Conservation (phyloP, 2,797 vertebrate species). For the Loris lydekkerianus region DNA sequence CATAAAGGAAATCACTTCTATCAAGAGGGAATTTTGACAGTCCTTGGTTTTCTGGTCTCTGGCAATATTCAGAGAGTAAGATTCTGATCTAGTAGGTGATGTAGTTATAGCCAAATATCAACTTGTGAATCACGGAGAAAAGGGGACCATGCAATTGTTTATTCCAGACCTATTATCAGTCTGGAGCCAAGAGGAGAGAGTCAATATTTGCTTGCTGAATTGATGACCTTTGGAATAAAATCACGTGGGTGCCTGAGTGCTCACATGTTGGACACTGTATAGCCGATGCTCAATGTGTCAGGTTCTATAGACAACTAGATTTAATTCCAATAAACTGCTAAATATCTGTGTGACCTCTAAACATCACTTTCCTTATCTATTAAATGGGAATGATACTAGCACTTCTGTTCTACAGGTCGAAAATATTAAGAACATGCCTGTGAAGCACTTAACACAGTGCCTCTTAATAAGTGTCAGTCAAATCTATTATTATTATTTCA, state of each 20-base stretch:
- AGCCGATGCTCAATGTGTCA: background rate
- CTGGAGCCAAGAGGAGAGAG: background rate
- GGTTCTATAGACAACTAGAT: background rate
- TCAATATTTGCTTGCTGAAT: background rate
- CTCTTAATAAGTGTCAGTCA: background rate
- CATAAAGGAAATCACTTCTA: background rate
- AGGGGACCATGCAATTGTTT: too few species aligned
- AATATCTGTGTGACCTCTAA: background rate
- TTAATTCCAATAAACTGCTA: background rate
- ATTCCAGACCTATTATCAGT: background rate
- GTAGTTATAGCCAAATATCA: background rate
- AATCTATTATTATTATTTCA: constrained; percentile 15
- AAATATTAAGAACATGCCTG: background rate
- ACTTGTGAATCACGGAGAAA: background rate
- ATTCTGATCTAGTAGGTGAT: background rate
- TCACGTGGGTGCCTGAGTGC: background rate
- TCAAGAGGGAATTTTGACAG: background rate
- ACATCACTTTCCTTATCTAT: background rate
- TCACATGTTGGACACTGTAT: background rate
- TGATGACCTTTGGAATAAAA: background rate
- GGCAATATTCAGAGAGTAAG: background rate
- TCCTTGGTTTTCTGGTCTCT: background rate
- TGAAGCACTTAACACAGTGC: background rate
- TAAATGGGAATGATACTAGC: background rate
- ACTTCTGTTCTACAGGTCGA: background rate